These are phyloP conservation scores for Nomia melanderi DNA, from an alignment of 1,140 invertebrate genomes.

Conservation along the genomic window DNA sequence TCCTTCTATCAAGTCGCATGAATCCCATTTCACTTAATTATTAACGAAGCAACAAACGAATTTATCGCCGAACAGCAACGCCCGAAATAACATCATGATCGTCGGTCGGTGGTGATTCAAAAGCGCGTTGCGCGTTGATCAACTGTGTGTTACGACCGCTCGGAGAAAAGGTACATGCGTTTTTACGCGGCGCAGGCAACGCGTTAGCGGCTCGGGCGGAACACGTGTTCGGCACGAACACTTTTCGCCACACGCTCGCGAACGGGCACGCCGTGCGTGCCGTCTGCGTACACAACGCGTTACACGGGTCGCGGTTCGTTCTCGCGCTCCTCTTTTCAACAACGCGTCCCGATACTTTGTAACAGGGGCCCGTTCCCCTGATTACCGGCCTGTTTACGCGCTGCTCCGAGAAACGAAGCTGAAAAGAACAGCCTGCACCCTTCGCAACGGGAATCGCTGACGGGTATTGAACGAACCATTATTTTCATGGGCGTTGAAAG, in stretches of 20 bases:
- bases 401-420: not conserved
- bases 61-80: too few relatives aligned
- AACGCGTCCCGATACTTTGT: constrained; percentile 68
- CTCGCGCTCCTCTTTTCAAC: constrained; percentile 18
- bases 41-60: too few relatives aligned
- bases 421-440: not conserved
- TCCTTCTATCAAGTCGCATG: too few relatives aligned
- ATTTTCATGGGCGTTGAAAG: not conserved
- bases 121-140: constrained; percentile 38
- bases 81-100: not conserved
- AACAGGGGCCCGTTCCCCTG: not conserved
- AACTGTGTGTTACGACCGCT: constrained; percentile 47
- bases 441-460: not conserved
- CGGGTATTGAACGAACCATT: not conserved
- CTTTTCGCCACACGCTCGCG: constrained; percentile 70
- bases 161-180: constrained; percentile 52
- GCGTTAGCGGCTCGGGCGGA: constrained; percentile 52
- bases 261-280: constrained; percentile 69
- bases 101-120: not conserved
- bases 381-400: not conserved
- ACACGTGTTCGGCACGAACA: constrained; percentile 69
- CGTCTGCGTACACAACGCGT: constrained; percentile 66
- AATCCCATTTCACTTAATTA: too few relatives aligned
- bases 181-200: constrained; percentile 52
- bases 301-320: constrained; percentile 31